These are phyloP conservation scores for Hypercompe scribonia DNA, from an alignment of 2,888 invertebrate species.

Conservation along the genomic window DNA sequence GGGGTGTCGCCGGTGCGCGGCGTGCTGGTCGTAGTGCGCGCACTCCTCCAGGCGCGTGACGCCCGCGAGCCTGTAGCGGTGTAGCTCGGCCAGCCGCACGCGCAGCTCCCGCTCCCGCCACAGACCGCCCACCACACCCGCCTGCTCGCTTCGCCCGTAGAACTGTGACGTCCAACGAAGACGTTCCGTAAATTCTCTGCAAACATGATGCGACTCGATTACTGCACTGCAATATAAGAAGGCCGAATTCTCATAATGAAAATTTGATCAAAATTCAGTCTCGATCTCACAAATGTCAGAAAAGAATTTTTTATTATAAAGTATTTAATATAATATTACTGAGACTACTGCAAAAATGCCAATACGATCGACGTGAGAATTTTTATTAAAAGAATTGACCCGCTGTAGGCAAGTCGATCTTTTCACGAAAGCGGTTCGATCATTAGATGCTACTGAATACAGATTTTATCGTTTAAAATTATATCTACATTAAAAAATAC, in stretches of 20 bases:
- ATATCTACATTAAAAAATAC: neutral
- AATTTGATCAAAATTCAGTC: too few relatives aligned
- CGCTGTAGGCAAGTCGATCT: too few relatives aligned
- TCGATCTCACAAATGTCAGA: too few relatives aligned
- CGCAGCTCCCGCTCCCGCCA: conserved; percentile 95
- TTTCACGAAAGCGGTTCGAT: too few relatives aligned
- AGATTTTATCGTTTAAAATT: neutral
- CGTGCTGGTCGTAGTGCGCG: conserved; percentile 94
- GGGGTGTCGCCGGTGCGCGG: conserved; percentile 87
- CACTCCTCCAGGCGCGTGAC: conserved; percentile 94
- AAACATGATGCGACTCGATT: neutral
- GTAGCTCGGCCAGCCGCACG: conserved; percentile 92
- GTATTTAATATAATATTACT: too few relatives aligned
- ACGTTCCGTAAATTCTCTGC: conserved; percentile 93
- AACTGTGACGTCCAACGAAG: conserved; percentile 95
- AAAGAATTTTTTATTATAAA: too few relatives aligned
- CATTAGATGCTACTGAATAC: too few relatives aligned
- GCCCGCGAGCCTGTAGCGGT: conserved; percentile 94
- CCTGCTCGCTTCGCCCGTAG: conserved; percentile 94
- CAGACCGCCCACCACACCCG: conserved; percentile 91
- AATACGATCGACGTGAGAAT: too few relatives aligned
- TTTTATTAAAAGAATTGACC: too few relatives aligned
- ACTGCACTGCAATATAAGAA: neutral
- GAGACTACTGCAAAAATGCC: too few relatives aligned
- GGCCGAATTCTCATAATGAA: too few relatives aligned